A percentile compares a stretch with the other conserved stretches of the same genome.
phyloP scores from a whole-genome alignment of 2,113 vertebrate genomes.

The Lethenteron camtschaticum region DNA sequence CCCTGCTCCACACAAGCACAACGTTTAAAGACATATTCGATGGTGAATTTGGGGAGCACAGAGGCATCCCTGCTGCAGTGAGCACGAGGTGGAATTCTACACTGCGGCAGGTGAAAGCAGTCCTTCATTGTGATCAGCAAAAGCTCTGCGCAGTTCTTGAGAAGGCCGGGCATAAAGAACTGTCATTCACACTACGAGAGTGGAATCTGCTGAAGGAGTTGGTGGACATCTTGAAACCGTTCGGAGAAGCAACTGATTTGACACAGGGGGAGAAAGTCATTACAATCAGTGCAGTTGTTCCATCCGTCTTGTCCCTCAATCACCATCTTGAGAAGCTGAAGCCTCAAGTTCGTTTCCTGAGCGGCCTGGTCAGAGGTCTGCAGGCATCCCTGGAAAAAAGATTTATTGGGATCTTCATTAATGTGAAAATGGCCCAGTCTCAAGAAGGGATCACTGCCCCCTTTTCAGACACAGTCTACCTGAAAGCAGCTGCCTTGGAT shows the following conservation, averaged over 20 bases:
- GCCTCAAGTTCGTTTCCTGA: conserved; percentile 7
- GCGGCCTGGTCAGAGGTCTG: neutral
- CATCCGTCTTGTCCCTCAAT: conserved; percentile 9
- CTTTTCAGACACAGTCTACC: conserved; percentile 8
- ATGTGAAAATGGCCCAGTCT: conserved; percentile 5
- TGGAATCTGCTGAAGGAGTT: conserved; percentile 11
- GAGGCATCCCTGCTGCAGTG: neutral
- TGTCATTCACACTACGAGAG: conserved; percentile 8
- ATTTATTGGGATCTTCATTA: conserved; percentile 8
- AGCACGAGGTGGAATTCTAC: neutral
- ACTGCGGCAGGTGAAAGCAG: no score
- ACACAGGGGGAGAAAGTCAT: conserved; percentile 9
- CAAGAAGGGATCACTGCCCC: neutral
- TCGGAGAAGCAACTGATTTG: conserved; percentile 10
- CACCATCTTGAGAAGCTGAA: conserved; percentile 10
- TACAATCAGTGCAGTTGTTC: conserved; percentile 9
- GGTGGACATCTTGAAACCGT: conserved; percentile 7
- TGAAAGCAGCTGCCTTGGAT: conserved; percentile 9
- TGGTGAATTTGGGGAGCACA: no score
- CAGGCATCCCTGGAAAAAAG: conserved; percentile 7
- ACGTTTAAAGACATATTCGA: neutral
- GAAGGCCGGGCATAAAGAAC: conserved; percentile 5
- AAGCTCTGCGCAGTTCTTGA: neutral
- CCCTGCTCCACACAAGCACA: conserved; percentile 9
- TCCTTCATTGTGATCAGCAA: conserved; percentile 4